Conservation (phyloP, 2,888 invertebrate species). For the Deilephila porcellus region DNA sequence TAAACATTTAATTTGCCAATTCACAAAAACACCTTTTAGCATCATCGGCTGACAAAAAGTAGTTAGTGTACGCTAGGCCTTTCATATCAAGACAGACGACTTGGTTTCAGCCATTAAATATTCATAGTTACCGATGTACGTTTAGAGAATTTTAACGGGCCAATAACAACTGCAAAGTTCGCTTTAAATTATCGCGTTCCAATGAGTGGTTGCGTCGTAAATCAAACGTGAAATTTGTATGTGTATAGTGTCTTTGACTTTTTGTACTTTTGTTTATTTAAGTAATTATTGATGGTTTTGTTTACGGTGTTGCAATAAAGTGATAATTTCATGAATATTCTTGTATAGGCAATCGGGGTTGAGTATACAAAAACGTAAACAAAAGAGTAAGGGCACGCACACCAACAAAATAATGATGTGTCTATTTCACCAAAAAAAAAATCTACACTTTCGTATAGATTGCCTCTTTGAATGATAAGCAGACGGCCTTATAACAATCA, state of each 20-base stretch:
- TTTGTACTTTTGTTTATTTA: not conserved
- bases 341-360: too few relatives aligned
- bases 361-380: too few relatives aligned
- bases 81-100: not conserved
- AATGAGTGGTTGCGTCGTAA: not conserved
- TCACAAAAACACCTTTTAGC: not conserved
- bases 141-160: not conserved
- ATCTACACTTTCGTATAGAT: too few relatives aligned
- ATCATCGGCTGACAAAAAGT: not conserved
- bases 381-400: too few relatives aligned
- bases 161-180: not conserved
- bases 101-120: not conserved
- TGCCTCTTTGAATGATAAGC: too few relatives aligned
- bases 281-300: not conserved
- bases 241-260: not conserved
- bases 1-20: too few relatives aligned
- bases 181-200: conserved; percentile 1
- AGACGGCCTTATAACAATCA: too few relatives aligned
- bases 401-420: too few relatives aligned
- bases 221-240: not conserved
- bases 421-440: too few relatives aligned
- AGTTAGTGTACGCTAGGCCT: not conserved
- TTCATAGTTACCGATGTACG: not conserved
- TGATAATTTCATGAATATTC: too few relatives aligned
- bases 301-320: not conserved